Percentiles rank a stretch among this genome's conserved stretches.
These are phyloP conservation scores for Apotomis capreana DNA, from an alignment of 2,888 invertebrate species.

Conservation along the genomic window DNA sequence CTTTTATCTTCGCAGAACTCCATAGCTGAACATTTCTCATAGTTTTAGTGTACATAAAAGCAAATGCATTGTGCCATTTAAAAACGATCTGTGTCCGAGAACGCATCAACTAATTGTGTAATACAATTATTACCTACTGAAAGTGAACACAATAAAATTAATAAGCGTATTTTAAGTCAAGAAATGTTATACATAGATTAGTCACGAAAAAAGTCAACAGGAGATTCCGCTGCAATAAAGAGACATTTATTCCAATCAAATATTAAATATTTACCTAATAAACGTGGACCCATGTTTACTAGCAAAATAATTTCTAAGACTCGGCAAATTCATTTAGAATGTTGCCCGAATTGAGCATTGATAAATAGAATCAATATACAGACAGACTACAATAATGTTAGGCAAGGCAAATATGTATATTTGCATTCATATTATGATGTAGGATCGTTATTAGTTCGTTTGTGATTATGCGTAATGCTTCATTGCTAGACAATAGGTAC, in stretches of 20 bases:
- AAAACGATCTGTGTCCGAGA: too few species aligned
- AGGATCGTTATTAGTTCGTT: slow-evolving; percentile 19
- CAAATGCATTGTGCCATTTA: too few species aligned
- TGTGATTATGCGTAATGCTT: slow-evolving; percentile 8
- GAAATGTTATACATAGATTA: slow-evolving; percentile 3
- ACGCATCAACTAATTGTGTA: too few species aligned
- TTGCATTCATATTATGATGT: slow-evolving; percentile 31
- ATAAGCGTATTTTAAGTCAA: neutral
- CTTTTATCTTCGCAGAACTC: too few species aligned
- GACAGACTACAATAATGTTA: slow-evolving; percentile 40
- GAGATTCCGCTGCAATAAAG: slow-evolving; percentile 53
- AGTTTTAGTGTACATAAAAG: too few species aligned
- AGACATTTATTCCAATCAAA: slow-evolving; percentile 64
- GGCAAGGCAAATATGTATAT: slow-evolving; percentile 39
- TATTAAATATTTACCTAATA: slow-evolving; percentile 72
- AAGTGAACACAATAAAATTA: too few species aligned
- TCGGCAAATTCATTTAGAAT: slow-evolving; percentile 75
- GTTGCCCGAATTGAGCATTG: slow-evolving; percentile 62
- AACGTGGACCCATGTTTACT: slow-evolving; percentile 67
- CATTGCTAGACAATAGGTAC: neutral
- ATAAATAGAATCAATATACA: slow-evolving; percentile 64
- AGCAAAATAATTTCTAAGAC: slow-evolving; percentile 75
- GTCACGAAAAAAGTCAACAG: slow-evolving; percentile 48
- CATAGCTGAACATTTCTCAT: too few species aligned
- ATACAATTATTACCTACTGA: too few species aligned